These are phyloP conservation scores for Hydriomena furcata DNA, from an alignment of 2,888 invertebrate species.

Conservation along the genomic window DNA sequence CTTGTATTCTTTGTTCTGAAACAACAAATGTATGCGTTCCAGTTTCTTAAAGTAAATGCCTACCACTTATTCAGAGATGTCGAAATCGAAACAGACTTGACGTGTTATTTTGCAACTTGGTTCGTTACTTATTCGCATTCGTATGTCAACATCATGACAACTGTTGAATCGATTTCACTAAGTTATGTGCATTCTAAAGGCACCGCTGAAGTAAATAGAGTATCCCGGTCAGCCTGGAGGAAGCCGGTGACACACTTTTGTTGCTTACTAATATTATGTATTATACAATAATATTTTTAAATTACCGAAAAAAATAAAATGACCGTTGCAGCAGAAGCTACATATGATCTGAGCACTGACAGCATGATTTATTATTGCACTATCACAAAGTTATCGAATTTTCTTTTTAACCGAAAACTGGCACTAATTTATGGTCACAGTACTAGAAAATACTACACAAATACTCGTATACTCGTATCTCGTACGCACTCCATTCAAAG, in stretches of 20 bases:
- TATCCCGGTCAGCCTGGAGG: conserved; percentile 14
- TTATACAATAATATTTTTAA: no score
- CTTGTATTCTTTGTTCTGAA: conserved; percentile 18
- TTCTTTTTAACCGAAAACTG: no score
- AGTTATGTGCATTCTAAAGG: conserved; percentile 27
- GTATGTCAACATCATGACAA: conserved; percentile 36
- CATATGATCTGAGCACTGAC: no score
- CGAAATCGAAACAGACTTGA: conserved; percentile 36
- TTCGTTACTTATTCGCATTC: conserved; percentile 36
- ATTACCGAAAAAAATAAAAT: no score
- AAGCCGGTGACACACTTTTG: conserved; percentile 23
- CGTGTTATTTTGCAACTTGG: conserved; percentile 34
- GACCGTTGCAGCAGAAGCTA: no score
- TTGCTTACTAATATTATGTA: conserved; percentile 1
- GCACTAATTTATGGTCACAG: no score
- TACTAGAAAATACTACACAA: no score
- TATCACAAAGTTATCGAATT: no score
- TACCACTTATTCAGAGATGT: conserved; percentile 32
- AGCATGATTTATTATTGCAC: no score
- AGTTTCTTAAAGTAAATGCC: conserved; percentile 32
- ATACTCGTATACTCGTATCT: no score
- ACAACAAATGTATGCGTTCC: conserved; percentile 20
- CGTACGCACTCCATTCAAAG: no score
- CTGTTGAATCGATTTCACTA: conserved; percentile 35
- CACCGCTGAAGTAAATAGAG: conserved; percentile 12